Conservation (phyloP, 2,888 invertebrate genomes). For the Metallyticus violacea region DNA sequence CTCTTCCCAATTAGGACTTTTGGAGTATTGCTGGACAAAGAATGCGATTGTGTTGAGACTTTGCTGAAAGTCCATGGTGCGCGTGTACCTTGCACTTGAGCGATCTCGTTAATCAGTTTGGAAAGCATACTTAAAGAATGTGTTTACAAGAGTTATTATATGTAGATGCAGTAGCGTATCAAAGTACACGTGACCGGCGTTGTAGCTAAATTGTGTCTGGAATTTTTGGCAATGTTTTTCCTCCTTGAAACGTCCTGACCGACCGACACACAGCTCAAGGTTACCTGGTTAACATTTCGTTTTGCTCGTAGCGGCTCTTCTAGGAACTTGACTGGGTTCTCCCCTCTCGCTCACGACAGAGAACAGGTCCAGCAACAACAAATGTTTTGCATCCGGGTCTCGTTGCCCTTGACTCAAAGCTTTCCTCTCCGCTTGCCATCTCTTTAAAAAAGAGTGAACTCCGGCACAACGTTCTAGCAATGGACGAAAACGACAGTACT, state of each 20-base stretch:
- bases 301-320: neutral
- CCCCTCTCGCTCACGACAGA: neutral
- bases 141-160: too few relatives aligned
- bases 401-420: neutral
- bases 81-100: neutral
- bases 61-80: too few relatives aligned
- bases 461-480: too few relatives aligned
- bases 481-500: neutral
- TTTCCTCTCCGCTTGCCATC: neutral
- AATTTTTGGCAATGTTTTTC: constrained; percentile 4
- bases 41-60: neutral
- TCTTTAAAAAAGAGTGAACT: too few relatives aligned
- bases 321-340: neutral
- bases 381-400: neutral
- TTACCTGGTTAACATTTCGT: neutral
- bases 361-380: neutral
- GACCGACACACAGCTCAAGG: too few relatives aligned
- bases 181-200: neutral
- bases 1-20: too few relatives aligned
- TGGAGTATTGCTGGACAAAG: neutral
- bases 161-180: neutral
- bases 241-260: constrained; percentile 5
- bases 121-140: neutral
- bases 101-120: too few relatives aligned
- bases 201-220: neutral